Evolutionary conservation across 2,113 vertebrate genomes (phyloP), one percentile per base, ranked within the genome.

Genomic region (Smithornis capensis): DNA sequence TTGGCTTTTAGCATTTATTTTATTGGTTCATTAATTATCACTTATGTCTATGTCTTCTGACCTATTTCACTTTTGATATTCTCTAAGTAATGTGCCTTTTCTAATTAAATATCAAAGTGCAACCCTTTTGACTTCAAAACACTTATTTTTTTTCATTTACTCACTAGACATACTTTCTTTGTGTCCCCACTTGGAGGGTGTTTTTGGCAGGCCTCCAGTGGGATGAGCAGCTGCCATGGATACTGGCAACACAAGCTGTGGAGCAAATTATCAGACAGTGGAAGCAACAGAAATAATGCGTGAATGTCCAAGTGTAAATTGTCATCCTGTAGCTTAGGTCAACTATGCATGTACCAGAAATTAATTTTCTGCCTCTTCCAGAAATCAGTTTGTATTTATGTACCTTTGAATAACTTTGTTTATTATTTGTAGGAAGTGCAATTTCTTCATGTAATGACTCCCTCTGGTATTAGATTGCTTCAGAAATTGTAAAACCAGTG

Each of bases 151-250:
- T 70, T 35, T 5, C 10, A 49, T 40, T n/a, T 74, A 22, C 59
- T 28, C 1, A 0, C 84, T 90, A 14, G 38, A 74, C 42, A 50
- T 87, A 9, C 75, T 70, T 73, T 55, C 37, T 50, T 49, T 71
- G 35, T 81, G 76, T 86, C 89, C 73, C 78, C 47, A 62, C 45
- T 21, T 25, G 44, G 70, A 95, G 81, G 68, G 68, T 87, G 79
- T 63, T 92, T 95, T 89, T 33, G 6, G 62, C 86, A 44, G 77
- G 50, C 42, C 79, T 63, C 59, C 2, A 4, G 80, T 12, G 44
- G 56, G 94, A 69, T 88, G 97, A 73, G 24, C 16, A 42, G 97
- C 97, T 98, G 91, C 96, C 95, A 97, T 93, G 96, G 97, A 95
- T 97, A 98, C 96, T 89, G 92, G 73, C 76, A 90, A 47, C 89